Evolutionary conservation across 2,888 invertebrate species (phyloP).

Genomic region (Uropetala carovei): DNA sequence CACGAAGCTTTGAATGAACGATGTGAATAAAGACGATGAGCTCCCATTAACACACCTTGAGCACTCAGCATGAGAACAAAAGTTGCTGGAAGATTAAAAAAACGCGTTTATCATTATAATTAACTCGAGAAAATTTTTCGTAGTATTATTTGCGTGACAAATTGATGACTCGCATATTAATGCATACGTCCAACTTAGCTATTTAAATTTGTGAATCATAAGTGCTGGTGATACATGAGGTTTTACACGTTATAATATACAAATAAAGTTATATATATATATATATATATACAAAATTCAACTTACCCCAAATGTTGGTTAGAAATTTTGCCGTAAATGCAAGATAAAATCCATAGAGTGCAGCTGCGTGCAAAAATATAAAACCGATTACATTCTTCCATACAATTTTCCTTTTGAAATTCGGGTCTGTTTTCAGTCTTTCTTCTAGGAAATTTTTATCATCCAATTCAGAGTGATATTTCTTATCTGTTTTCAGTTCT

Average conservation of each 20-base stretch:
- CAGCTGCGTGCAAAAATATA: slow-evolving; percentile 77
- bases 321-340: slow-evolving; percentile 68
- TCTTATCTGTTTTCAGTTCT: not conserved
- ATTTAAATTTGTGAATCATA: not conserved
- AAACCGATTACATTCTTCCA: slow-evolving; percentile 82
- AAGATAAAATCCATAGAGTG: slow-evolving; percentile 75
- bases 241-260: too few species aligned
- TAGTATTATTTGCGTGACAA: too few species aligned
- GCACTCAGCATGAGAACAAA: slow-evolving; percentile 72
- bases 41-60: slow-evolving; percentile 87
- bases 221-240: too few species aligned
- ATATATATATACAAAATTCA: too few species aligned
- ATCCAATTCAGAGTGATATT: not conserved
- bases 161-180: too few species aligned
- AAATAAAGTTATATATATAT: not conserved
- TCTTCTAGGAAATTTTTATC: not conserved
- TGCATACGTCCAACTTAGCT: not conserved
- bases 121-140: not conserved
- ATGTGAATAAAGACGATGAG: slow-evolving; percentile 88
- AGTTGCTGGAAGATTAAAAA: slow-evolving; percentile 70
- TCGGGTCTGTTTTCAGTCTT: not conserved
- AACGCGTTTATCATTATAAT: not conserved
- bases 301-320: slow-evolving; percentile 48
- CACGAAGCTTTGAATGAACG: slow-evolving; percentile 85
- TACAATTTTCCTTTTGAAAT: slow-evolving; percentile 77